Percentiles rank a stretch among this genome's conserved stretches.
These are phyloP conservation scores for Nesometra sesokonis DNA, from an alignment of 35 echinoderm and acorn worm genomes.

Conservation along the genomic window DNA sequence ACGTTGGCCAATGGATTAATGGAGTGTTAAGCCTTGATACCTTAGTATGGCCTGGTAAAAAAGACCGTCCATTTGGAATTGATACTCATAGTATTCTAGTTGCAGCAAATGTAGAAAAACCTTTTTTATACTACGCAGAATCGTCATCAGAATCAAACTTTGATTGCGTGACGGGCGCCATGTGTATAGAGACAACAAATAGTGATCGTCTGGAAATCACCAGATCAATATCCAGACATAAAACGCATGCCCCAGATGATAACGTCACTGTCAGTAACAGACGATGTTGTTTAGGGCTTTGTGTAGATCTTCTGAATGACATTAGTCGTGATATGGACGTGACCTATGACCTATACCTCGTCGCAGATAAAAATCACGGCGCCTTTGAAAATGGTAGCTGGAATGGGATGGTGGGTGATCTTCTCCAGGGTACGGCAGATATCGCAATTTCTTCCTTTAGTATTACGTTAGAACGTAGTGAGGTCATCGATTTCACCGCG, in stretches of 20 bases:
- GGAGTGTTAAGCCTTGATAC: conserved; percentile 16
- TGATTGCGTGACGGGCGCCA: conserved; percentile 25
- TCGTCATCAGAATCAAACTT: background rate
- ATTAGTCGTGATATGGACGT: conserved; percentile 26
- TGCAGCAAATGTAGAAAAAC: conserved; percentile 40
- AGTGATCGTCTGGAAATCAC: conserved; percentile 16
- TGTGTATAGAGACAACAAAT: conserved; percentile 20
- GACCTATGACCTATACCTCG: conserved; percentile 34
- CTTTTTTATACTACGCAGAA: conserved; percentile 30
- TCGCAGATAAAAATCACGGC: conserved; percentile 44
- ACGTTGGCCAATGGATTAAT: conserved; percentile 25
- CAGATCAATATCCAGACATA: conserved; percentile 17
- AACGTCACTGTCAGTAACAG: background rate
- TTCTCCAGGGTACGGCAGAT: conserved; percentile 19
- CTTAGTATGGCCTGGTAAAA: conserved; percentile 42
- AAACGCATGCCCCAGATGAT: background rate
- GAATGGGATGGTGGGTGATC: conserved; percentile 51
- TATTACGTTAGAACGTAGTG: conserved; percentile 40
- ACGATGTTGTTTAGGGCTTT: conserved; percentile 30
- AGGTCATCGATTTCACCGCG: conserved; percentile 39
- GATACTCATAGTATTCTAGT: conserved; percentile 38
- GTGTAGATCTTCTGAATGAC: conserved; percentile 30
- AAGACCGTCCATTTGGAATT: conserved; percentile 22
- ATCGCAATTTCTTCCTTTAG: conserved; percentile 48
- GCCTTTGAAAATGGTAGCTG: conserved; percentile 31